Evolutionary conservation across 2,888 invertebrate genomes (phyloP), one percentile per base, ranked within the genome.

Genomic region (Drosophila cyrtoloma): DNA sequence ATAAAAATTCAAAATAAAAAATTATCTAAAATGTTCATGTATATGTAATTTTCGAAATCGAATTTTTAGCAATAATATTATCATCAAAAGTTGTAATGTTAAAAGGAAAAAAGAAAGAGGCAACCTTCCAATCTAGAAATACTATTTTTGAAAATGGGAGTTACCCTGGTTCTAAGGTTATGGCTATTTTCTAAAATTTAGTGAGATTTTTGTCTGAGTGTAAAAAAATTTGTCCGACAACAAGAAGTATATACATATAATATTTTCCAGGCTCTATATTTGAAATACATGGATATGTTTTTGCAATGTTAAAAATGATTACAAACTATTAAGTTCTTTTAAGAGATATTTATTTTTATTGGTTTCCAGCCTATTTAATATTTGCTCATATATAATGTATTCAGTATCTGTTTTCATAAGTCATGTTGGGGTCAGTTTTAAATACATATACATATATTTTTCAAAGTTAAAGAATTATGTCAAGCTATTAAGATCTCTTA

Each of bases 401-500:
- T 35, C 35, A 35, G 5, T 16, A 35, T 16, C 2, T 4, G 14
- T 14, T 22, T 22, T 14, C 22, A 4, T n/a, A 42, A 42, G 42
- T 4, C 9, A 33, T 33, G 1, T 33, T 33, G 6, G 1, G 44
- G 1, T 22, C 3, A 44, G 6, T 44, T 22, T 14, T 1, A 44
- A 22, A 12, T 14, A 44, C 6, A 7, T 14, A 14, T 3, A 6
- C 14, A 6, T 3, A 0, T n/a, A 5, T 10, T 10, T 42, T 9
- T 39, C 9, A 39, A 39, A 39, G 1, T 39, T n/a, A 9, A 39
- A n/a, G 9, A 9, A 39, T 39, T 39, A 19, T 39, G 19, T 9
- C 19, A 3, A 19, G 9, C 39, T 37, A n/a, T 10, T n/a, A 5
- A n/a, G 5, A 0, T n/a, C 0, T n/a, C 2, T 14, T 14, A 6